Conservation (phyloP, 2,888 invertebrate species). For the Chrysina gloriosa region DNA sequence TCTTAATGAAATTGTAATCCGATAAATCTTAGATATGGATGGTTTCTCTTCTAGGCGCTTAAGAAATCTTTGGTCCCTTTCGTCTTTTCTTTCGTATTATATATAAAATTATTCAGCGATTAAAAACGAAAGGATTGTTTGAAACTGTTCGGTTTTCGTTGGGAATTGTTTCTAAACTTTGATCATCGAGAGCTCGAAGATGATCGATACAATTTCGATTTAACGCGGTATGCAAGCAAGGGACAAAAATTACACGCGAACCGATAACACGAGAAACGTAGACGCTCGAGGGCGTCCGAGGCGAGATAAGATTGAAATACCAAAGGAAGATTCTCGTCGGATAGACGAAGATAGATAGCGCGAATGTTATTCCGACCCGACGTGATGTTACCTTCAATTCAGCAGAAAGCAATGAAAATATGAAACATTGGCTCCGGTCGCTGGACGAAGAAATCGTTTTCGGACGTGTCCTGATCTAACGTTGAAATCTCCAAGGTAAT, state of each 20-base stretch:
- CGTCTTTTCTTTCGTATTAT: neutral
- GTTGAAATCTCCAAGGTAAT: conserved; percentile 11
- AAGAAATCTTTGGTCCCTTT: neutral
- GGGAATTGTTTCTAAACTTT: too few relatives aligned
- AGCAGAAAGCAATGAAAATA: conserved; percentile 9
- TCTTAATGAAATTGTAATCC: conserved; percentile 32
- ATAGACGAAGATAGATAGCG: neutral
- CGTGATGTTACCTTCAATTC: conserved; percentile 1
- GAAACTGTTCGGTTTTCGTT: too few relatives aligned
- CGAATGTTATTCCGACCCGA: neutral
- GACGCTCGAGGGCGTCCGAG: too few relatives aligned
- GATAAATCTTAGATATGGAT: conserved; percentile 30
- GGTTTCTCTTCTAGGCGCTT: neutral
- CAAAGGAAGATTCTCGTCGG: neutral
- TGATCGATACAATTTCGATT: too few relatives aligned
- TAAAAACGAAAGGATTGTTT: too few relatives aligned
- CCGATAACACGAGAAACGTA: too few relatives aligned
- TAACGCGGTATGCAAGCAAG: too few relatives aligned
- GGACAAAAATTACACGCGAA: too few relatives aligned
- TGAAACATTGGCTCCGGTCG: neutral
- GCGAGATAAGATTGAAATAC: too few relatives aligned
- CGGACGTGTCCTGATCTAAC: conserved; percentile 4
- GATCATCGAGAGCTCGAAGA: too few relatives aligned
- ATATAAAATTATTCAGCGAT: neutral
- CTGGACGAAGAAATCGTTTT: neutral